Percentiles rank a stretch among this genome's conserved stretches.
Conservation (phyloP, 2,797 vertebrate species). For the Sphaeramia orbicularis region DNA sequence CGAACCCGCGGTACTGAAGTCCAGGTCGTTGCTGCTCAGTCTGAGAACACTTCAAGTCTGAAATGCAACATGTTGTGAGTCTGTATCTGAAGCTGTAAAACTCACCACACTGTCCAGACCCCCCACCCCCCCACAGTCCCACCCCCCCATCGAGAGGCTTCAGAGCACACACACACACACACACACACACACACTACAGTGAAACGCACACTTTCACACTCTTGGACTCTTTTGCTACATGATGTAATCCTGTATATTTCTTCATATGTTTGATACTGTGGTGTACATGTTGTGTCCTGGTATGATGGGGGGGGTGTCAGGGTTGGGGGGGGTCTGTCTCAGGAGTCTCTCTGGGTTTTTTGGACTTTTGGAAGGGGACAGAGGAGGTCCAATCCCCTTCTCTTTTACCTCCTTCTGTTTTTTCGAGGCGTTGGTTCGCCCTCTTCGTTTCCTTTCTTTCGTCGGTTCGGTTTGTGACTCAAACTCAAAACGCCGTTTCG, state of each 20-base stretch:
- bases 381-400: constrained; percentile 25
- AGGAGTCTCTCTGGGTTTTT: constrained; percentile 31
- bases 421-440: no score
- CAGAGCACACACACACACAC: no score
- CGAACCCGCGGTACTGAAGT: no score
- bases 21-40: no score
- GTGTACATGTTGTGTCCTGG: constrained; percentile 83
- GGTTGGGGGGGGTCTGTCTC: no score
- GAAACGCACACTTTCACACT: constrained; percentile 47
- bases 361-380: constrained; percentile 50
- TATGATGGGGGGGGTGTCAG: constrained; percentile 29
- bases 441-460: constrained; percentile 54
- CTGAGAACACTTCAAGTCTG: no score
- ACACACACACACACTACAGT: constrained; percentile 31
- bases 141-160: no score
- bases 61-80: no score
- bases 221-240: constrained; percentile 79
- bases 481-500: constrained; percentile 63
- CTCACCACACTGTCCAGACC: no score
- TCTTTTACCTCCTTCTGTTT: constrained; percentile 45
- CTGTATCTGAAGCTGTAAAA: no score
- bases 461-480: constrained; percentile 63
- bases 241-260: constrained; percentile 84
- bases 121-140: no score
- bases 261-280: constrained; percentile 81